Evolutionary conservation across 2,888 invertebrate genomes (phyloP), one percentile per base, ranked within the genome.

Genomic region (Pammene fasciana): DNA sequence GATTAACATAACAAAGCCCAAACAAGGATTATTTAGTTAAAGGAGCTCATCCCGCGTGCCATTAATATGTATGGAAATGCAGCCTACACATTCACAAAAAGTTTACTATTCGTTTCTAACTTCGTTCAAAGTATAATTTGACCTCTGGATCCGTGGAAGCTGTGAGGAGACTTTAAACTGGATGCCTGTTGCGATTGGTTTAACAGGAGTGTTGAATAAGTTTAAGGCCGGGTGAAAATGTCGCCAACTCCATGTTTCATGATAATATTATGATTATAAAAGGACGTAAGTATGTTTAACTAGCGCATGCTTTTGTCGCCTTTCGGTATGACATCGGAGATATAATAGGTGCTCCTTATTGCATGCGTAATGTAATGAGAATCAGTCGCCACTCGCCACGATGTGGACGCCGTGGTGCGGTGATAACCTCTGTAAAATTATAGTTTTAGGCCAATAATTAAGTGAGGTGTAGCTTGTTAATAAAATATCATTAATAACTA

Each of bases 21-120:
- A 76, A 78, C 78, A 57, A 64, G 64, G 68, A 57, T 79, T 78
- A 78, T 78, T 79, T 78, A 76, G 78, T 77, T 74, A 68, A 62
- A 73, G 73, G 67, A 75, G 74, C 76, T 78, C 79, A 78, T 79
- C 74, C 50, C 62, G 50, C 67, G 48, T 57, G 62, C 72, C 76
- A 81, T 81, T 81, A 81, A 82, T 80, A 81, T 82, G 78, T 79
- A 82, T 82, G 81, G 74, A 79, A 80, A 80, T 75, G 75, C 71
- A 75, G 74, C 65, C 57, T 73, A 45, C n/a, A 26, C 5, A 46
- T 34, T 59, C 45, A 34, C 59, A 45, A 34, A 34, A 34, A 11
- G 8, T 46, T 5, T 34, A 34, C 9, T 54, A 34, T 3, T 34
- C 34, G 34, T 54, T 54, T 52, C 10, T 9, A 34, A 54, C 54